Percentiles rank a stretch among this genome's conserved stretches.
These are phyloP conservation scores for Ophioninae sp. DNA, from an alignment of 2,888 invertebrate species.

Conservation along the genomic window DNA sequence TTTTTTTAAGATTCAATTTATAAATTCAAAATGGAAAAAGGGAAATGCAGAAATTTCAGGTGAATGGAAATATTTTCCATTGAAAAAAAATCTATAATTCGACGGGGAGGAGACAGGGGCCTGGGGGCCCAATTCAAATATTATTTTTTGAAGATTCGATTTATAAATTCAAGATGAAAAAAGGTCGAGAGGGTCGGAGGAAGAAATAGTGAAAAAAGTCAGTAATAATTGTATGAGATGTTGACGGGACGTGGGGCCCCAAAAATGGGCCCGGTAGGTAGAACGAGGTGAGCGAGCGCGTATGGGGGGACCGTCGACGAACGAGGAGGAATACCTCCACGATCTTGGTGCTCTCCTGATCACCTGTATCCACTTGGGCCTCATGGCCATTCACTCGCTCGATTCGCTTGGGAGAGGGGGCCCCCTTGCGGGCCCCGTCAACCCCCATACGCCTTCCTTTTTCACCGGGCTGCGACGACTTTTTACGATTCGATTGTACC, in stretches of 20 bases:
- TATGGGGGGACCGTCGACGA: not conserved
- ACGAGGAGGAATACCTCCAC: conserved; percentile 65
- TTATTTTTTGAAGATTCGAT: no score
- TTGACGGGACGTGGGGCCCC: not conserved
- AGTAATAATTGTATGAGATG: no score
- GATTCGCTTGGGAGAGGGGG: conserved; percentile 31
- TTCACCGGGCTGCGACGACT: conserved; percentile 34
- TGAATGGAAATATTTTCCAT: no score
- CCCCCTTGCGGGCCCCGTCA: conserved; percentile 39
- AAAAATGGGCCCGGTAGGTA: conserved; percentile 5
- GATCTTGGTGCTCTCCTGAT: conserved; percentile 71
- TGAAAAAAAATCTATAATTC: no score
- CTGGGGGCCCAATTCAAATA: no score
- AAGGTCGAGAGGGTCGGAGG: not conserved
- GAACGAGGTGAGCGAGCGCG: not conserved
- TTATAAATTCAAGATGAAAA: no score
- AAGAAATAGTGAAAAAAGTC: not conserved
- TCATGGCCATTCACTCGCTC: conserved; percentile 68
- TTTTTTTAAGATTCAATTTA: no score
- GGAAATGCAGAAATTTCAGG: no score
- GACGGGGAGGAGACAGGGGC: no score
- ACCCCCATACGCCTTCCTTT: conserved; percentile 34
- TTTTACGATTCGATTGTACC: conserved; percentile 6
- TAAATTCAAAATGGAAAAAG: no score
- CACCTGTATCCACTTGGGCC: conserved; percentile 74